These are phyloP conservation scores for Hippocampus barbouri DNA, from an alignment of 2,113 vertebrate genomes.

Conservation along the genomic window DNA sequence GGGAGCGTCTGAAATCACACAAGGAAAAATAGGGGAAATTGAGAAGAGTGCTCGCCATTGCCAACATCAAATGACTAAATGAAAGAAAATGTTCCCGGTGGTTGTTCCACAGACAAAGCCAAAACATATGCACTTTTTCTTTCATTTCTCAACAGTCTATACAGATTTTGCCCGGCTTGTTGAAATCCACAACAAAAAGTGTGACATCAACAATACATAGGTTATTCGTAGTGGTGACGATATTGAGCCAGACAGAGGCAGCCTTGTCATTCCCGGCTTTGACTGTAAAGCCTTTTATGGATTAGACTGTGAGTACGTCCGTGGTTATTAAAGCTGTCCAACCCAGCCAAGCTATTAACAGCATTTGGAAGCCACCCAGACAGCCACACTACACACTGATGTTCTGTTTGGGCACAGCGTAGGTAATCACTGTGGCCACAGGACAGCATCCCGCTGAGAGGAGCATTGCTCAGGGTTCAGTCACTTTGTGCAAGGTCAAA, in stretches of 20 bases:
- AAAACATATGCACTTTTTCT: neutral
- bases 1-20: constrained; percentile 80
- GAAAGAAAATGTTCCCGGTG: neutral
- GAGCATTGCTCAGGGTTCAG: neutral
- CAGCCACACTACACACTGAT: constrained; percentile 40
- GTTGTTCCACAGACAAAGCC: neutral
- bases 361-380: constrained; percentile 44
- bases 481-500: constrained; percentile 8
- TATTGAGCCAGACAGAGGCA: constrained; percentile 14
- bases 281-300: constrained; percentile 58
- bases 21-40: constrained; percentile 4
- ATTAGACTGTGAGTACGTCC: constrained; percentile 47
- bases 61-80: neutral
- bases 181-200: constrained; percentile 5
- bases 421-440: constrained; percentile 18
- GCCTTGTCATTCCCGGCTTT: constrained; percentile 37
- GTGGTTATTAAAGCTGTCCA: constrained; percentile 64
- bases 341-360: constrained; percentile 55
- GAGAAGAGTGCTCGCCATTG: neutral
- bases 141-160: neutral
- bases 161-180: neutral
- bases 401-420: constrained; percentile 23
- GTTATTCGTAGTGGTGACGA: neutral
- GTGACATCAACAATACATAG: neutral
- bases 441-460: neutral